phyloP scores from a whole-genome alignment of 2,113 vertebrate genomes.

The Sinocyclocheilus anophthalmus region DNA sequence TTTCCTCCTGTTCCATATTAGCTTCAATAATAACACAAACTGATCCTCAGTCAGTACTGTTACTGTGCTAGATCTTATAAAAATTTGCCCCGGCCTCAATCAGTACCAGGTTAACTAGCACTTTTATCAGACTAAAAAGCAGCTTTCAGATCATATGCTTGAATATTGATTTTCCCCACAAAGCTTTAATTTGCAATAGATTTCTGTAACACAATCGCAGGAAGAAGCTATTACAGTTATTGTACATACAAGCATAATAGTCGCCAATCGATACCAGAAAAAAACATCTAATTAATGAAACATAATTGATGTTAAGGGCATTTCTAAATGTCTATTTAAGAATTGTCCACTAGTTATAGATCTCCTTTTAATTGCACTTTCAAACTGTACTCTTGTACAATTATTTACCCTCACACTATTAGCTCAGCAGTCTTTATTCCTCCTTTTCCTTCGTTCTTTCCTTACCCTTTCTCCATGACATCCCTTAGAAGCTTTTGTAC shows the following conservation, averaged over 20 bases:
- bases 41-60: background rate
- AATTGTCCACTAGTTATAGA: background rate
- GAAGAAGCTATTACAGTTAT: constrained; percentile 28
- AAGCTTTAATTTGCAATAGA: constrained; percentile 39
- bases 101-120: background rate
- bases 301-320: constrained; percentile 32
- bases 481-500: background rate
- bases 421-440: background rate
- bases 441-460: background rate
- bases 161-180: constrained; percentile 19
- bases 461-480: background rate
- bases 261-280: constrained; percentile 16
- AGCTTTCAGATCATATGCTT: constrained; percentile 1
- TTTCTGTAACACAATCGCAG: constrained; percentile 35
- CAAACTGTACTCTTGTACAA: background rate
- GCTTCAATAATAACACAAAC: background rate
- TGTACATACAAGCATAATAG: constrained; percentile 21
- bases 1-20: constrained; percentile 7
- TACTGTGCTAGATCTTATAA: background rate
- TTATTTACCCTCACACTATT: background rate
- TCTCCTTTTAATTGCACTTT: constrained; percentile 11
- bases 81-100: background rate
- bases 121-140: background rate
- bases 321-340: constrained; percentile 11
- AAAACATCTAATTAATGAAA: constrained; percentile 34